Conservation (phyloP, 2,113 vertebrate genomes). For the Corythoichthys haematopterus region DNA sequence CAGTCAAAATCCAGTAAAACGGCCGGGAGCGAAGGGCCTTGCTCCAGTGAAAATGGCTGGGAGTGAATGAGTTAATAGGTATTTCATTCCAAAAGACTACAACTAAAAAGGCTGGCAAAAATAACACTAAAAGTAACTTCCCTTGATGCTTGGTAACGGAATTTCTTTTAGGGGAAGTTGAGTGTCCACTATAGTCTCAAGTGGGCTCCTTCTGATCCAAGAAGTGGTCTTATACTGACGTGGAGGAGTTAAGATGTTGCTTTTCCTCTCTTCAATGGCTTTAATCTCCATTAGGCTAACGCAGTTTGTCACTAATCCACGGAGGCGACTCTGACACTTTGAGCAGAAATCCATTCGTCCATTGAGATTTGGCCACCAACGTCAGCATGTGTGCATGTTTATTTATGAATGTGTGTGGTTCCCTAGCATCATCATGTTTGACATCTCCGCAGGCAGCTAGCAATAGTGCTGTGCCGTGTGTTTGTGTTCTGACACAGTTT, state of each 20-base stretch:
- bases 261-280: conserved; percentile 47
- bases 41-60: too few species aligned
- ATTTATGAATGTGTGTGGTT: conserved; percentile 27
- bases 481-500: conserved; percentile 51
- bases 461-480: conserved; percentile 37
- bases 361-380: conserved; percentile 2
- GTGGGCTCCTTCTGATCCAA: conserved; percentile 59
- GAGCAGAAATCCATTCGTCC: conserved; percentile 8
- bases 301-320: conserved; percentile 64
- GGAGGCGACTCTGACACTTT: conserved; percentile 55
- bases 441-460: conserved; percentile 51
- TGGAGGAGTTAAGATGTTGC: conserved; percentile 64
- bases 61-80: too few species aligned
- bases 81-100: too few species aligned
- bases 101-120: too few species aligned
- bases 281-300: conserved; percentile 66
- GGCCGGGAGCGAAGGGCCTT: too few species aligned
- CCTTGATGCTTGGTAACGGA: background rate
- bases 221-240: conserved; percentile 67
- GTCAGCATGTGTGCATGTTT: background rate
- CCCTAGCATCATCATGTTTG: conserved; percentile 63
- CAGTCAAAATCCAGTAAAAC: too few species aligned
- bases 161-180: background rate
- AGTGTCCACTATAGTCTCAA: conserved; percentile 18
- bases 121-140: too few species aligned